Base-by-base conservation (phyloP, 2,113 vertebrate genomes). In the Callipepla californica region DNA sequence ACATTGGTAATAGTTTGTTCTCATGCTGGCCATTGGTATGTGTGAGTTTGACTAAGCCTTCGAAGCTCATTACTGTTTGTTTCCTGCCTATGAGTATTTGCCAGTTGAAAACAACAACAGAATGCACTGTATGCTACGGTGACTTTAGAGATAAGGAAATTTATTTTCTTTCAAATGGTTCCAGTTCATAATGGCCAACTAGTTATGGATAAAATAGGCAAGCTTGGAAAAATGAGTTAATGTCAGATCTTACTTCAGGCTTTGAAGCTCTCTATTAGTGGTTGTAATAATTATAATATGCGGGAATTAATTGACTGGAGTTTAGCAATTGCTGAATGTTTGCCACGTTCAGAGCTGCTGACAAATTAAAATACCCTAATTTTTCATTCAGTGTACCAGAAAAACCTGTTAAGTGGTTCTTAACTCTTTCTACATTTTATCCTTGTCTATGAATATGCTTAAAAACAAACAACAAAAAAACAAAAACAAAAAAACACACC, bases 241-340 rank as follows among this genome's bases (percentile, higher is more conserved):
- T 40, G 73, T 74, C 34, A 76, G 48, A 40, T 87, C 59, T 87
- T 36, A 76, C 66, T 87, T 76, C 36, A 77, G 74, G 59, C 63
- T 83, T 90, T 80, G 55, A 89, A 91, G 85, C 82, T 87, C 36
- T 67, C 42, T 85, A 73, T 42, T 90, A 66, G 55, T 80, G 79
- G 38, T 83, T 80, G 3, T 42, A 80, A 11, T 55, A 67, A 73
- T 87, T 90, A 5, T 42, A 59, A 34, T 59, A 26, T 10, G 14
- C 6, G 44, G 62, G 55, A 77, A 87, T 91, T 77, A 85, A 50
- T 48, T 91, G 55, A 30, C n/a, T 77, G 58, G 53, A 45, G n/a
- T 87, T 92, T 50, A 90, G 72, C 42, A 85, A 7, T 50, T 77
- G 82, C 58, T 91, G 80, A 85, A 50, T 2, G 2, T 67, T 91